A percentile compares a stretch with the other conserved stretches of the same genome.
phyloP scores from a whole-genome alignment of 2,797 vertebrate species.

The Sebastes goodei region DNA sequence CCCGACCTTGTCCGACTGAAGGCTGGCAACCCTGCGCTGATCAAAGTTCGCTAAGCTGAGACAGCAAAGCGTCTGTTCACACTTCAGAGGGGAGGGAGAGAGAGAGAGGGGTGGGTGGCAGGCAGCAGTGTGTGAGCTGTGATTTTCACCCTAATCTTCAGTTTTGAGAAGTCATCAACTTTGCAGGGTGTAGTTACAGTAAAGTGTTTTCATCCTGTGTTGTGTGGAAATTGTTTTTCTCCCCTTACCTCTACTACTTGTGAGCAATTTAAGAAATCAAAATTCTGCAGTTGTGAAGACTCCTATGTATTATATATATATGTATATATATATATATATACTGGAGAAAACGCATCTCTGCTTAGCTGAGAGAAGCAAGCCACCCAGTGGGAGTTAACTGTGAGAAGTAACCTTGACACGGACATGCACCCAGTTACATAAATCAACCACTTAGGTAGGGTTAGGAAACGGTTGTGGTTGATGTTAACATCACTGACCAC shows the following conservation, averaged over 20 bases:
- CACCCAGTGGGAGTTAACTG: background rate
- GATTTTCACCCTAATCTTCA: slow-evolving; percentile 56
- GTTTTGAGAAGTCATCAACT: slow-evolving; percentile 70
- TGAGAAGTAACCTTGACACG: background rate
- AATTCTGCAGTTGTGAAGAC: slow-evolving; percentile 41
- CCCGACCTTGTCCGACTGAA: slow-evolving; percentile 71
- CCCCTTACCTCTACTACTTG: slow-evolving; percentile 24
- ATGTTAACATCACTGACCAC: too few species aligned
- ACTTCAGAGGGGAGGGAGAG: slow-evolving; percentile 38
- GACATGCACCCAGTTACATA: background rate
- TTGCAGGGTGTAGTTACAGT: slow-evolving; percentile 54
- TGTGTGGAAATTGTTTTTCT: slow-evolving; percentile 57
- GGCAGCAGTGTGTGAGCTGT: slow-evolving; percentile 19
- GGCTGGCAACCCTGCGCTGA: slow-evolving; percentile 57
- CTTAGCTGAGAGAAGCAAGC: background rate
- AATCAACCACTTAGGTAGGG: background rate
- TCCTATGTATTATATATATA: background rate
- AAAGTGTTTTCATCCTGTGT: slow-evolving; percentile 53
- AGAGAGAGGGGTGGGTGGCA: background rate
- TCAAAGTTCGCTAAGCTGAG: slow-evolving; percentile 70
- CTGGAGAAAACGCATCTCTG: slow-evolving; percentile 4
- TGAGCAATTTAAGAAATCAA: slow-evolving; percentile 41
- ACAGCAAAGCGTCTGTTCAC: slow-evolving; percentile 68
- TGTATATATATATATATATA: background rate
- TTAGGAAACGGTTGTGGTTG: too few species aligned